Percentiles rank a stretch among this genome's conserved stretches.
Evolutionary conservation across 1,140 invertebrate species (phyloP).

Genomic region (Procambarus virginalis): DNA sequence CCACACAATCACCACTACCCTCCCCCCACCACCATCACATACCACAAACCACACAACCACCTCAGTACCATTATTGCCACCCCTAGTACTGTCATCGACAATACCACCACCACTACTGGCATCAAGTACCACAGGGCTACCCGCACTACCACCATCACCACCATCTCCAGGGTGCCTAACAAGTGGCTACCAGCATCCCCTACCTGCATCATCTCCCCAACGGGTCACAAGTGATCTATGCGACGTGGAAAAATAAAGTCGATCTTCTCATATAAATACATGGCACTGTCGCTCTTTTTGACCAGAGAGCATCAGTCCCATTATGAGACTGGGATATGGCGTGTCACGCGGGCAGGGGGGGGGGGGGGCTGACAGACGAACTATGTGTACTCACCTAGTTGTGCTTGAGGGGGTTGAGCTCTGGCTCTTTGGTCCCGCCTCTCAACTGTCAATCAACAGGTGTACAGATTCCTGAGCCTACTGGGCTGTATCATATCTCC

Average conservation of each 20-base stretch:
- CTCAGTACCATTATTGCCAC: not conserved
- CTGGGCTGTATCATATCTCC: too few relatives aligned
- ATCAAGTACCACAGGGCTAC: not conserved
- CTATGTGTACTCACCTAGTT: too few relatives aligned
- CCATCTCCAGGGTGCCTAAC: not conserved
- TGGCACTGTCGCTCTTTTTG: not conserved
- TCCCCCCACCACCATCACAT: not conserved
- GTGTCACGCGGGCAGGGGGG: too few relatives aligned
- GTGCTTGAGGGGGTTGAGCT: too few relatives aligned
- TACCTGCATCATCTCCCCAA: not conserved
- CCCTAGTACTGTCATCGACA: too few relatives aligned
- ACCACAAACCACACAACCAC: not conserved
- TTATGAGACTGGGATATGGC: too few relatives aligned
- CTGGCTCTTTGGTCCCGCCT: too few relatives aligned
- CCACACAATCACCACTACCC: not conserved
- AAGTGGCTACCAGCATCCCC: constrained; percentile 7
- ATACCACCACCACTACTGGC: not conserved
- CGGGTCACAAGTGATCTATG: not conserved
- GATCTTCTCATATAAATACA: not conserved
- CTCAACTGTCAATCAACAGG: too few relatives aligned
- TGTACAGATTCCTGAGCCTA: too few relatives aligned
- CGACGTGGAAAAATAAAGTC: not conserved
- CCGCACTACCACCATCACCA: not conserved
- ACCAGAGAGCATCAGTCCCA: too few relatives aligned
- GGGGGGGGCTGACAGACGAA: too few relatives aligned